phyloP scores from a whole-genome alignment of 2,113 vertebrate genomes.

The Elanus axillaris region DNA sequence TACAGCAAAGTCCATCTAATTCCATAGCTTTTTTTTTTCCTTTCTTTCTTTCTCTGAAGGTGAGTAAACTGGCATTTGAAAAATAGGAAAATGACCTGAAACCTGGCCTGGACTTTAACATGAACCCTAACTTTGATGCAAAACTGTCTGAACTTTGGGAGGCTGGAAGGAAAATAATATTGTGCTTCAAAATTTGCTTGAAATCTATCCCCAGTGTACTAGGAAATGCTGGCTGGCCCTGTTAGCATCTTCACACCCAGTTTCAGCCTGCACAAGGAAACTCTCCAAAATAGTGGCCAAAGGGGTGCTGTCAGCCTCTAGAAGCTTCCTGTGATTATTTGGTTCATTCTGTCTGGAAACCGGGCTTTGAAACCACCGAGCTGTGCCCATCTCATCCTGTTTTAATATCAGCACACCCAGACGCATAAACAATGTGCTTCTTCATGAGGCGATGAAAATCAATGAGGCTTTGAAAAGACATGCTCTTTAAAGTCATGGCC shows the following conservation, averaged over 20 bases:
- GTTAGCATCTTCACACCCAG: neutral
- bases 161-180: neutral
- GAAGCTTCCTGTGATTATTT: neutral
- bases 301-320: neutral
- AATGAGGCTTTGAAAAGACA: slow-evolving; percentile 46
- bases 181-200: neutral
- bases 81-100: neutral
- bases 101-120: neutral
- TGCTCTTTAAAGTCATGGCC: slow-evolving; percentile 41
- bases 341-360: neutral
- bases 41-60: neutral
- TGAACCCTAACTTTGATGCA: neutral
- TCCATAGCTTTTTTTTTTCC: neutral
- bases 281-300: neutral
- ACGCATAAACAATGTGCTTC: slow-evolving; percentile 38
- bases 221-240: neutral
- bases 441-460: slow-evolving; percentile 35
- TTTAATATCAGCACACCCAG: slow-evolving; percentile 7
- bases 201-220: neutral
- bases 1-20: neutral
- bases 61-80: neutral
- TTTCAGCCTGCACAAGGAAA: neutral
- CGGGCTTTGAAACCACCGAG: neutral
- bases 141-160: neutral
- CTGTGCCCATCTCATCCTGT: neutral